Conservation (phyloP, 2,888 invertebrate genomes). For the Aplocera efformata region DNA sequence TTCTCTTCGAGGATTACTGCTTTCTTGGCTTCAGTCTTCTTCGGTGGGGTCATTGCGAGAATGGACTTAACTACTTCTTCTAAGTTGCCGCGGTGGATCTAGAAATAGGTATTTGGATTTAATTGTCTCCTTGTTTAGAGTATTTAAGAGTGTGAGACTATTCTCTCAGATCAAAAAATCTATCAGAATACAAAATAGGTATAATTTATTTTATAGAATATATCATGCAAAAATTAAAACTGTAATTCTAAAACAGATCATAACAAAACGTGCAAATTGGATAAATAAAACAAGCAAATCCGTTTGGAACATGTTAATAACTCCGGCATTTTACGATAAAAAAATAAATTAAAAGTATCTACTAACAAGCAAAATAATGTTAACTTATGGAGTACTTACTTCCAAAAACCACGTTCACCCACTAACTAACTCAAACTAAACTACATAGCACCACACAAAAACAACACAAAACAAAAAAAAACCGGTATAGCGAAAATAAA, state of each 20-base stretch:
- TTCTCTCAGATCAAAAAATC: no score
- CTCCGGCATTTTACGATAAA: not conserved
- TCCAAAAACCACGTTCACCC: constrained; percentile 20
- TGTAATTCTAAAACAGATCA: no score
- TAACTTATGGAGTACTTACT: constrained; percentile 17
- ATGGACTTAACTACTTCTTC: constrained; percentile 69
- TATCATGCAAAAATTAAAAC: no score
- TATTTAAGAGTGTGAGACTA: no score
- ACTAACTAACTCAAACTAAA: constrained; percentile 15
- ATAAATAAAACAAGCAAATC: constrained; percentile 15
- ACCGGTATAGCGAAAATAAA: constrained; percentile 9
- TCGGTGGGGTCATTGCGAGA: constrained; percentile 66
- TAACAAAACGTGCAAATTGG: no score
- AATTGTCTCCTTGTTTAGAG: no score
- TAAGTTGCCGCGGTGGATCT: constrained; percentile 82
- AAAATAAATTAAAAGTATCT: not conserved
- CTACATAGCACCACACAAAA: constrained; percentile 24
- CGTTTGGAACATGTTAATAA: constrained; percentile 2
- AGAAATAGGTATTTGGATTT: constrained; percentile 30
- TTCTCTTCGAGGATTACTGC: constrained; percentile 49
- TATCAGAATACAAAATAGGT: not conserved
- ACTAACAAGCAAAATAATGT: constrained; percentile 5
- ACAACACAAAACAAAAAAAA: constrained; percentile 15
- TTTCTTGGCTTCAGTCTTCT: constrained; percentile 57
- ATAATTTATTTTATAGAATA: no score